Percentiles rank a stretch among this genome's conserved stretches.
Evolutionary conservation across 2,888 invertebrate genomes (phyloP).

Genomic region (Megalurothrips usitatus): DNA sequence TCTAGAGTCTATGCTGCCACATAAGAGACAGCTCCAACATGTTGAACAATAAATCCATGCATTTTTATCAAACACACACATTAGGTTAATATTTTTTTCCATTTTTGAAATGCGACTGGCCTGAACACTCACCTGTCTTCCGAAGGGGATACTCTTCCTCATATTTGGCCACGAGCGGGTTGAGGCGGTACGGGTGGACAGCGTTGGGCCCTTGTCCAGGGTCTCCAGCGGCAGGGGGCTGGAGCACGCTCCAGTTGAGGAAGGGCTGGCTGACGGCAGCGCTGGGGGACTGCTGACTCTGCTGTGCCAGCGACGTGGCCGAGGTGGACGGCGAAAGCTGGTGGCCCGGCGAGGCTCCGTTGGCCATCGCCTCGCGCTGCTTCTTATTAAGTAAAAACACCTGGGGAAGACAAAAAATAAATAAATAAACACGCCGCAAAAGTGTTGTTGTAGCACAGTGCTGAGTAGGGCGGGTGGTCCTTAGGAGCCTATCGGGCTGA

Average conservation of each 20-base stretch:
- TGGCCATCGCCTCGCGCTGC: constrained; percentile 66
- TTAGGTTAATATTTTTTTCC: neutral
- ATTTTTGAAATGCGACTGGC: neutral
- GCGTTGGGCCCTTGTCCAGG: constrained; percentile 3
- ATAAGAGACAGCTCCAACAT: no score
- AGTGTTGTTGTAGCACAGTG: no score
- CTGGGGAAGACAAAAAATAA: no score
- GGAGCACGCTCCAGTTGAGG: constrained; percentile 57
- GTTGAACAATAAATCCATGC: neutral
- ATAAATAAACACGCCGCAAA: no score
- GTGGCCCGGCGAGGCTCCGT: constrained; percentile 55
- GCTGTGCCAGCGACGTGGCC: neutral
- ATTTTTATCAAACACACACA: neutral
- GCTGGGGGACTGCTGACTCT: neutral
- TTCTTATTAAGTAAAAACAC: constrained; percentile 77
- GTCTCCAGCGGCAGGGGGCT: constrained; percentile 36
- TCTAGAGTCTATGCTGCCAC: no score
- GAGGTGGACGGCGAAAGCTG: constrained; percentile 54
- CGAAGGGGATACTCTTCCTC: constrained; percentile 85
- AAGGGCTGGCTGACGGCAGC: constrained; percentile 48
- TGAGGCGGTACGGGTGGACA: constrained; percentile 46
- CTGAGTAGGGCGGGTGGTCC: no score
- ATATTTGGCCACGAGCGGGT: constrained; percentile 50
- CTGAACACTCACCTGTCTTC: constrained; percentile 74
- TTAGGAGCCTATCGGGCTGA: no score